Base-by-base conservation (phyloP, 2,797 vertebrate genomes). In the Typhlichthys subterraneus region DNA sequence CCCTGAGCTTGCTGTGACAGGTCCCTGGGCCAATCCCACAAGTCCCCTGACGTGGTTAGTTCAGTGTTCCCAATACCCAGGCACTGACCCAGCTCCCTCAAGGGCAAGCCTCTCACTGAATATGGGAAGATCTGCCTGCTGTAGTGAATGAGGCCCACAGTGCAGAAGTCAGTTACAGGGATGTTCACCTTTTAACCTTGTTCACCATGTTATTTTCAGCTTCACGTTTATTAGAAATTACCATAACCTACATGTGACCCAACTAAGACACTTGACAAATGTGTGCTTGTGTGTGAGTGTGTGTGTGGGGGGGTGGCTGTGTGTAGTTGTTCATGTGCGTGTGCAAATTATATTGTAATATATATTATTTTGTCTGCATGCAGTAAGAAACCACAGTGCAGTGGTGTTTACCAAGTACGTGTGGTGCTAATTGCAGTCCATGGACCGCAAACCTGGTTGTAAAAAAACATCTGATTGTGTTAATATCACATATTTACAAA, bases 71-170 rank as follows among this genome's bases (percentile, higher is more conserved):
- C 72, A 73, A 84, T 84, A 77, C 77, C 75, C 63, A 13, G 64
- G 63, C 55, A 61, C 70, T 69, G 75, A 45, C 52, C 47, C 61
- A 50, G 54, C 59, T 58, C 81, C 80, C 81, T 46, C 65, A n/a
- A 75, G 74, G 60, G 57, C 68, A 65, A 70, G 60, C 57, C 63
- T 69, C 70, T 74, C 63, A 12, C 58, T 83, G 80, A 85, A 86
- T 81, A 89, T 74, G 74, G 68, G 85, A 85, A 74, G 47, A 74
- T 46, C 69, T 76, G 81, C 69, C 73, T 66, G 65, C 72, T 83
- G 70, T 80, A 81, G 63, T 76, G 67, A 75, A 84, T 60, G 77
- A 83, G 62, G 50, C 68, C 59, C 62, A 63, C 76, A 54, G 61
- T 66, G 61, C 47, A 66, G 66, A 63, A 72, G 55, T 67, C 53